Conservation (phyloP, 2,113 vertebrate species). For the Naja naja region DNA sequence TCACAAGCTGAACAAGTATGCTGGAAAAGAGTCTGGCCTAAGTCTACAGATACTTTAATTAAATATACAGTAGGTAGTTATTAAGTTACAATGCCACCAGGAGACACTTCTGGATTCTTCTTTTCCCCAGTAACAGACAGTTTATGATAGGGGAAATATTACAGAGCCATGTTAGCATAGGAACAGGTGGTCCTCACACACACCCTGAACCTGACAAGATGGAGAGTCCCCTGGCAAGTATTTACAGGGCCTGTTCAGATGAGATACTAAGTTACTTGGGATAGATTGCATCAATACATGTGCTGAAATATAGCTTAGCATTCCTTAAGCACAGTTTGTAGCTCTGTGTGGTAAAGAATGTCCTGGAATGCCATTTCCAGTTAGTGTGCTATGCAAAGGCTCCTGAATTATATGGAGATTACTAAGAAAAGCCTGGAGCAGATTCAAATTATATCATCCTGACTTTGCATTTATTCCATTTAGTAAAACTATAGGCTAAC, state of each 20-base stretch:
- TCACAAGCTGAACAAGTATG: constrained; percentile 1
- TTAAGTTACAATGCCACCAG: neutral
- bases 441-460: neutral
- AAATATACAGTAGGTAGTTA: neutral
- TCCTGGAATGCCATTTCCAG: neutral
- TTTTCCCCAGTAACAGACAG: neutral
- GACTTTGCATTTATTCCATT: neutral
- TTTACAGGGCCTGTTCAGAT: neutral
- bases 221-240: neutral
- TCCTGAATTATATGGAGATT: neutral
- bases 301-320: neutral
- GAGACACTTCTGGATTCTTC: neutral
- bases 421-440: neutral
- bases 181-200: neutral
- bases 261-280: neutral
- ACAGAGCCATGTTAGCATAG: neutral
- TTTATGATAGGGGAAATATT: too few relatives aligned
- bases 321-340: neutral
- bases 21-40: constrained; percentile 27
- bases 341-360: neutral
- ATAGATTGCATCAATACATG: neutral
- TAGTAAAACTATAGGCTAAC: neutral
- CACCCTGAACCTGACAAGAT: neutral
- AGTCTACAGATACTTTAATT: constrained; percentile 24
- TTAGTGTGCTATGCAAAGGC: neutral